Conservation (phyloP, 2,888 invertebrate species). For the Eledona agricola region DNA sequence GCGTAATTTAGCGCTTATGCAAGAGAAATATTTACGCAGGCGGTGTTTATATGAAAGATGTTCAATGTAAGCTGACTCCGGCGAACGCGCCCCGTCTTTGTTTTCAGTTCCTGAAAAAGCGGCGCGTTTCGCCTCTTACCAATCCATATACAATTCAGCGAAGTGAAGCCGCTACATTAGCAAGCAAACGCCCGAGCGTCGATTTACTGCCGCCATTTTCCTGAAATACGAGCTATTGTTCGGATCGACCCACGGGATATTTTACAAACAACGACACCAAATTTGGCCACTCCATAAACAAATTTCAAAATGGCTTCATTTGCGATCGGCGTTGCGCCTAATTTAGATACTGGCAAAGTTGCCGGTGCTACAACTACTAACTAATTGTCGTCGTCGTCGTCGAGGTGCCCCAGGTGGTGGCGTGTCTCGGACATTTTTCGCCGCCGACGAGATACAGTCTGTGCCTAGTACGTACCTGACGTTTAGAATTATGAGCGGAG, state of each 20-base stretch:
- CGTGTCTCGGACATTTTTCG: slow-evolving; percentile 57
- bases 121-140: slow-evolving; percentile 9
- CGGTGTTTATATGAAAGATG: too few species aligned
- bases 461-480: slow-evolving; percentile 60
- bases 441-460: slow-evolving; percentile 55
- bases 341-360: slow-evolving; percentile 49
- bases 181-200: slow-evolving; percentile 53
- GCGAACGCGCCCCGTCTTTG: too few species aligned
- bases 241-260: slow-evolving; percentile 59
- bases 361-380: too few species aligned
- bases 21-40: too few species aligned
- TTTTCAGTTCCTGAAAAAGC: not conserved
- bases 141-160: slow-evolving; percentile 50
- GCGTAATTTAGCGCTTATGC: too few species aligned
- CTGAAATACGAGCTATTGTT: slow-evolving; percentile 62
- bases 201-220: slow-evolving; percentile 60
- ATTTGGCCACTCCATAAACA: slow-evolving; percentile 64
- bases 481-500: slow-evolving; percentile 57
- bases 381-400: too few species aligned
- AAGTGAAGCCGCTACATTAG: slow-evolving; percentile 58
- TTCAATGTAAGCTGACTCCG: too few species aligned
- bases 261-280: slow-evolving; percentile 63
- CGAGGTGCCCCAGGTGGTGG: too few species aligned
- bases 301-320: slow-evolving; percentile 64
- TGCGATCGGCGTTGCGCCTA: slow-evolving; percentile 56